phyloP scores from a whole-genome alignment of 1,140 invertebrate genomes.

The Drosophila parabipectinata region DNA sequence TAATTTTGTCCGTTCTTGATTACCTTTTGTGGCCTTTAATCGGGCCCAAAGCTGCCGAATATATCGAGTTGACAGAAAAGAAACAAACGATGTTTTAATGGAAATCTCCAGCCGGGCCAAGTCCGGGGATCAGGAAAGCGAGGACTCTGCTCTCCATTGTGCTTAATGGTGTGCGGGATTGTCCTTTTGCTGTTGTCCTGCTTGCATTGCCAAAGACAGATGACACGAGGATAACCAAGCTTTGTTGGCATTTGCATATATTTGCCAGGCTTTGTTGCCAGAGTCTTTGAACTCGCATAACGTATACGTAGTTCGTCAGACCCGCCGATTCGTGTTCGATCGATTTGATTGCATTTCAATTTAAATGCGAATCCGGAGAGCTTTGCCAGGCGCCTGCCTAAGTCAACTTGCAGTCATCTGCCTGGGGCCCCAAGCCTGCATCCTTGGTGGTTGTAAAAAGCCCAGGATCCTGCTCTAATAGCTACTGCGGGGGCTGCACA shows the following conservation, averaged over 20 bases:
- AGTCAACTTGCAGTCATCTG: slow-evolving; percentile 31
- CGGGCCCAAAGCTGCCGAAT: slow-evolving; percentile 35
- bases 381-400: slow-evolving; percentile 22
- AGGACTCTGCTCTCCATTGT: slow-evolving; percentile 14
- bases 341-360: slow-evolving; percentile 42
- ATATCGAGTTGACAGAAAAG: slow-evolving; percentile 22
- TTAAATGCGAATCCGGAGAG: slow-evolving; percentile 32
- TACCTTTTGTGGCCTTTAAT: slow-evolving; percentile 47
- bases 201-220: slow-evolving; percentile 18
- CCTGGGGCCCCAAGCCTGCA: background rate
- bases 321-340: slow-evolving; percentile 8
- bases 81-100: slow-evolving; percentile 55
- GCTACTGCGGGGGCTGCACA: slow-evolving; percentile 13
- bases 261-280: slow-evolving; percentile 22
- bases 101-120: slow-evolving; percentile 20
- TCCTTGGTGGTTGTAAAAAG: slow-evolving; percentile 12
- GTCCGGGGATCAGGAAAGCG: slow-evolving; percentile 4
- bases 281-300: slow-evolving; percentile 37
- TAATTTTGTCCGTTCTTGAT: slow-evolving; percentile 41
- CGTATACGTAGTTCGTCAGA: slow-evolving; percentile 12
- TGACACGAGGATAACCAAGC: slow-evolving; percentile 31
- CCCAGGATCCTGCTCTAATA: slow-evolving; percentile 22
- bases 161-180: slow-evolving; percentile 43
- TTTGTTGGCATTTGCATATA: slow-evolving; percentile 48
- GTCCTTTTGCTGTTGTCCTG: slow-evolving; percentile 27